Evolutionary conservation across 1,140 invertebrate genomes (phyloP), one percentile per base, ranked within the genome.

Genomic region (Ceratina australensis): DNA sequence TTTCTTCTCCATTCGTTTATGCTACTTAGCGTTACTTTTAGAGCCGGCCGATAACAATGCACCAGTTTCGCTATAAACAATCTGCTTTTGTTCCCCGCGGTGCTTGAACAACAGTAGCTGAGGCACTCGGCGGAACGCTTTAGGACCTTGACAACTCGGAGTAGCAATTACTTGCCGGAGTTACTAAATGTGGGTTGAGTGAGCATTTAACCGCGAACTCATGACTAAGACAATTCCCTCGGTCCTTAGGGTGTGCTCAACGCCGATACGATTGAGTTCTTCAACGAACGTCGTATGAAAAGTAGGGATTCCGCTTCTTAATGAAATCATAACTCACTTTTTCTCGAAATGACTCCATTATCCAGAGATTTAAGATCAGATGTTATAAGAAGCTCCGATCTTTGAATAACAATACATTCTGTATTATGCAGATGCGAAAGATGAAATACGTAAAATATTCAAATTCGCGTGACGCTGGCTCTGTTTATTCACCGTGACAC

Each of bases 161-260:
- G 81, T 83, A 79, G 81, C 81, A 83, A 83, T 83, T 83, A 83
- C 76, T 75, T 71, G 49, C 63, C 64, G 52, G 72, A 83, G 81
- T 83, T 82, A 54, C 52, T 63, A 59, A 72, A 77, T 77, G 64
- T 71, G 61, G 77, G 72, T 67, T 82, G 82, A 83, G 82, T 72
- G 81, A 78, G 81, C 81, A 83, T 83, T 83, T 78, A 79, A 74
- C 71, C 61, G 67, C 61, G 57, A 56, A 60, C 65, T 78, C 72
- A 20, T 64, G 71, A 66, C 57, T 81, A 83, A 83, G 79, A 83
- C 72, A 83, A 83, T 83, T 83, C 77, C 59, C 69, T 56, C 42
- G 69, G 61, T 82, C 80, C 79, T 79, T 63, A 49, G 15, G 15
- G 56, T 73, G 54, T 60, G 69, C 60, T 73, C 65, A 26, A 64